Percentiles rank a stretch among this genome's conserved stretches.
Evolutionary conservation across 2,888 invertebrate genomes (phyloP).

Genomic region (Odontothrips loti): DNA sequence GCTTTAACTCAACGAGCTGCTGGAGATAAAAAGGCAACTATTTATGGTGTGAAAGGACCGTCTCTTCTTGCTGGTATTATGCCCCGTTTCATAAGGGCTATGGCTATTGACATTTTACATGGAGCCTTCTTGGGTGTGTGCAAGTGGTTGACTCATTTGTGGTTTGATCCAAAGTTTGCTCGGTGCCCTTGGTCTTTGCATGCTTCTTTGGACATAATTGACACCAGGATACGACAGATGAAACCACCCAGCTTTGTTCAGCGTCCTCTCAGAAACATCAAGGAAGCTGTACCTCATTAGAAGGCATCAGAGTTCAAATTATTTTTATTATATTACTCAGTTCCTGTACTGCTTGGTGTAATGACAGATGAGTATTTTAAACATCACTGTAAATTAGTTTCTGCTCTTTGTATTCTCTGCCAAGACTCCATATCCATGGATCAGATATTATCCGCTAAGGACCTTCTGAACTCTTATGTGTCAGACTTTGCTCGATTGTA

Average conservation of each 20-base stretch:
- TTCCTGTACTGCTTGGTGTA: slow-evolving; percentile 12
- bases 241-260: background rate
- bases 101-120: background rate
- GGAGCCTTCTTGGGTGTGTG: background rate
- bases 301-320: slow-evolving; percentile 17
- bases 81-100: background rate
- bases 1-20: background rate
- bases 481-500: slow-evolving; percentile 1
- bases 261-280: background rate
- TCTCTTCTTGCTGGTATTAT: background rate
- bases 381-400: background rate
- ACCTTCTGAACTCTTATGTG: slow-evolving; percentile 8
- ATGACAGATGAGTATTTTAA: slow-evolving; percentile 6
- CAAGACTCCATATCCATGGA: background rate
- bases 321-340: slow-evolving; percentile 24
- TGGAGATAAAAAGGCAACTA: background rate
- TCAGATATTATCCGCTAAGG: background rate
- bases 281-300: background rate
- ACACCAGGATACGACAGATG: background rate
- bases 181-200: background rate
- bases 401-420: background rate
- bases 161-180: background rate
- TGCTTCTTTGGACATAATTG: background rate
- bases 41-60: background rate
- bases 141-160: background rate